phyloP scores from a whole-genome alignment of 2,113 vertebrate genomes.

The Tursiops truncatus region DNA sequence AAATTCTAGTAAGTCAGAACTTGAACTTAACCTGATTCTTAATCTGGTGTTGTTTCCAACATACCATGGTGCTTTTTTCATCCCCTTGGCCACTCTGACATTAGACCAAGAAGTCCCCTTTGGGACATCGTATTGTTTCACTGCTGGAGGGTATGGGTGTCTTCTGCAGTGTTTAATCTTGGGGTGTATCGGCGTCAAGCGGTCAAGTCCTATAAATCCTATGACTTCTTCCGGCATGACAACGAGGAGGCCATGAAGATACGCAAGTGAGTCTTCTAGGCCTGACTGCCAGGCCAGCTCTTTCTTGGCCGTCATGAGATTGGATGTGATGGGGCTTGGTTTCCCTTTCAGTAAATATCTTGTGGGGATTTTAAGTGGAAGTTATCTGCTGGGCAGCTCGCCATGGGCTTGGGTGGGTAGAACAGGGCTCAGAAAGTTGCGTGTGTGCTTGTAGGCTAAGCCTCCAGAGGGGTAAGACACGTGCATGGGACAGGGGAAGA shows the following conservation, averaged over 20 bases:
- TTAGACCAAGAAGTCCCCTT: background rate
- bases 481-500: background rate
- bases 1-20: background rate
- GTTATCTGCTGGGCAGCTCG: background rate
- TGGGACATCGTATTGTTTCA: background rate
- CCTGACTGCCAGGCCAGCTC: background rate
- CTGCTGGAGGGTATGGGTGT: conserved; percentile 27
- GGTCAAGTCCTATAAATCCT: conserved; percentile 95
- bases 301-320: background rate
- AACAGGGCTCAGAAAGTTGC: background rate
- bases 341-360: background rate
- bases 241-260: conserved; percentile 98
- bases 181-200: conserved; percentile 96
- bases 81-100: background rate
- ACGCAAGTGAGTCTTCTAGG: conserved; percentile 89
- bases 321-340: background rate
- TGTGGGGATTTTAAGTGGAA: background rate
- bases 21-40: background rate
- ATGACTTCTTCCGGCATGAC: conserved; percentile 98
- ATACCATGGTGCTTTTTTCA: background rate
- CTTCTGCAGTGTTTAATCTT: conserved; percentile 94
- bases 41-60: background rate
- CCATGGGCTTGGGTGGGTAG: background rate
- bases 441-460: background rate
- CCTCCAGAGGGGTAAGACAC: background rate